phyloP scores from a whole-genome alignment of 2,888 invertebrate species.

The Polydrusus pterygomalis region DNA sequence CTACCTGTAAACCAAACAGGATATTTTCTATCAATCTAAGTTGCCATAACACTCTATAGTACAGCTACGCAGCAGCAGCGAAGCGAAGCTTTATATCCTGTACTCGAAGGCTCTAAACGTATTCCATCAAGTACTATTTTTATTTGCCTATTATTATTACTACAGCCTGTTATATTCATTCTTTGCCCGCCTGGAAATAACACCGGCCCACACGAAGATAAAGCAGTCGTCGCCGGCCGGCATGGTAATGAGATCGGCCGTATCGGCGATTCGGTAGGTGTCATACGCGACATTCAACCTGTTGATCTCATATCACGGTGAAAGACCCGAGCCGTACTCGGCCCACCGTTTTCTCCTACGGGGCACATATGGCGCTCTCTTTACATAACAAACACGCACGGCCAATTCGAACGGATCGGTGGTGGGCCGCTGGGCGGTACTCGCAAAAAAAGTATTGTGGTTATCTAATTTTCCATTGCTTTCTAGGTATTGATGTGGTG shows the following conservation, averaged over 20 bases:
- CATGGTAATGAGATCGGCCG: slow-evolving; percentile 60
- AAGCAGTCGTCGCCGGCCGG: slow-evolving; percentile 30
- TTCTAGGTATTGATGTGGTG: slow-evolving; percentile 1
- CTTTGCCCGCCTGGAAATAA: neutral
- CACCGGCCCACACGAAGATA: slow-evolving; percentile 2
- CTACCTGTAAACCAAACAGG: no score
- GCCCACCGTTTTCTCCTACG: slow-evolving; percentile 60
- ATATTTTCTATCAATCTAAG: no score
- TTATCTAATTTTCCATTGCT: slow-evolving; percentile 22
- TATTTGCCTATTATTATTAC: no score
- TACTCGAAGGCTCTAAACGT: no score
- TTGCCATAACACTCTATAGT: no score
- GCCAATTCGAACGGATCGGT: slow-evolving; percentile 33
- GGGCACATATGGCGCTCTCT: slow-evolving; percentile 55
- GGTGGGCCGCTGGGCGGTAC: slow-evolving; percentile 38
- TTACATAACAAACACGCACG: slow-evolving; percentile 49
- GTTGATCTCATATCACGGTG: slow-evolving; percentile 63
- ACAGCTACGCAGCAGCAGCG: no score
- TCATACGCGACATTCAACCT: slow-evolving; percentile 64
- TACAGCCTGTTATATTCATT: neutral
- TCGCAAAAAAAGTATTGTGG: slow-evolving; percentile 24
- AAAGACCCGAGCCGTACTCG: slow-evolving; percentile 62
- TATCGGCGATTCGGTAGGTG: slow-evolving; percentile 59
- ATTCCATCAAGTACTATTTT: no score
- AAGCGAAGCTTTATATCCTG: no score